A percentile compares a stretch with the other conserved stretches of the same genome.
These are phyloP conservation scores for Limnothrissa miodon DNA, from an alignment of 2,113 vertebrate genomes.

Conservation along the genomic window DNA sequence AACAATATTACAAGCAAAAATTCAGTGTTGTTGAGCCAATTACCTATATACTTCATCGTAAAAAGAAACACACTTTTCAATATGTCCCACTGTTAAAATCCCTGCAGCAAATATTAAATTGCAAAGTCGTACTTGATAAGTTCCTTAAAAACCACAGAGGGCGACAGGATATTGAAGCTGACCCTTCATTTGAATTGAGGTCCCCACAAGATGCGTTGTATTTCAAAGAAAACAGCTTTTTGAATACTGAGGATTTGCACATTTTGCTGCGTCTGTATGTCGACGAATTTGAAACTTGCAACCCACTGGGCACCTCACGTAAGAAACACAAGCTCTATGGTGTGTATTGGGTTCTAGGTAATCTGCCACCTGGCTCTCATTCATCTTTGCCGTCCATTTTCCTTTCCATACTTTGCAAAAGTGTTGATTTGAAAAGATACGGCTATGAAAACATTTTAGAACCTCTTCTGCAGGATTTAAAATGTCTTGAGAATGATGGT, in stretches of 20 bases:
- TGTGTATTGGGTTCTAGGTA: constrained; percentile 30
- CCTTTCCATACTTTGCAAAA: constrained; percentile 32
- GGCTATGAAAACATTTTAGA: constrained; percentile 35
- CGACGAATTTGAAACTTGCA: constrained; percentile 34
- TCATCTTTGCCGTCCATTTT: constrained; percentile 31
- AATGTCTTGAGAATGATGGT: constrained; percentile 25
- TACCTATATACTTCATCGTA: constrained; percentile 47
- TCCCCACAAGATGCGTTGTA: constrained; percentile 38
- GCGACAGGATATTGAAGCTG: constrained; percentile 22
- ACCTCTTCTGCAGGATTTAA: constrained; percentile 29
- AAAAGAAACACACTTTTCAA: constrained; percentile 44
- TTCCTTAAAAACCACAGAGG: constrained; percentile 38
- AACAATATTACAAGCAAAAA: constrained; percentile 39
- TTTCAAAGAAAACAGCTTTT: constrained; percentile 40
- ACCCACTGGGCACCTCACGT: constrained; percentile 31
- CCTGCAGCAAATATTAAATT: constrained; percentile 40
- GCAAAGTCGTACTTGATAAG: constrained; percentile 31
- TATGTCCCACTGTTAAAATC: constrained; percentile 47
- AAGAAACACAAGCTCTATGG: constrained; percentile 36
- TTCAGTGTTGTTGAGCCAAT: constrained; percentile 44
- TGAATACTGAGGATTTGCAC: constrained; percentile 25
- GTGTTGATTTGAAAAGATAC: constrained; percentile 28
- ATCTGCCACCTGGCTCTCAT: constrained; percentile 22
- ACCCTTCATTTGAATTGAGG: constrained; percentile 12
- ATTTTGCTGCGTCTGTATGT: constrained; percentile 27